These are phyloP conservation scores for Prochilodus magdalenae DNA, from an alignment of 2,113 vertebrate genomes.

Conservation along the genomic window DNA sequence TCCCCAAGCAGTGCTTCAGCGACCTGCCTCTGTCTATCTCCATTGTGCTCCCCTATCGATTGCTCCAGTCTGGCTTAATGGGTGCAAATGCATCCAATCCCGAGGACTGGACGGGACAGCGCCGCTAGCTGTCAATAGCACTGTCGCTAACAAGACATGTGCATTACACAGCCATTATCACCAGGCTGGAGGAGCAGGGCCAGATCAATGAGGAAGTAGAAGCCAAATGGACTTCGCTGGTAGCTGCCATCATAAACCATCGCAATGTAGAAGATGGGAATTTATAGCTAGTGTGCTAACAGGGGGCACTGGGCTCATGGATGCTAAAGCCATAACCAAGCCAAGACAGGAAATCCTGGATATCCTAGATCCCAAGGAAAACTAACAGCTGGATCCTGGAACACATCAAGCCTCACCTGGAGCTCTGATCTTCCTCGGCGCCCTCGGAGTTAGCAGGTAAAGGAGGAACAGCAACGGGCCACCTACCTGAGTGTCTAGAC, in stretches of 20 bases:
- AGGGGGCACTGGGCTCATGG: background rate
- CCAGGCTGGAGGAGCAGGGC: background rate
- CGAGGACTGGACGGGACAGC: constrained; percentile 2
- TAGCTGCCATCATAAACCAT: constrained; percentile 7
- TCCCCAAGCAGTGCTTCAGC: background rate
- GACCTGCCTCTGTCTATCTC: constrained; percentile 7
- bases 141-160: constrained; percentile 30
- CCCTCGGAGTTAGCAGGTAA: no score
- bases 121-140: constrained; percentile 28
- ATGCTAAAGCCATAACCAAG: background rate
- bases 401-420: no score
- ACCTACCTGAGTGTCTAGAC: constrained; percentile 88
- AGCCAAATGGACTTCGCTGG: background rate
- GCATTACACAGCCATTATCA: constrained; percentile 37
- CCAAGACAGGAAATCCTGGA: no score
- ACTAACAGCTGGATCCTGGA: no score
- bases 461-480: no score
- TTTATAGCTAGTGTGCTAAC: background rate
- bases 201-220: constrained; percentile 21
- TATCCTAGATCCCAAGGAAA: no score
- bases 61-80: constrained; percentile 35
- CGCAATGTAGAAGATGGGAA: background rate
- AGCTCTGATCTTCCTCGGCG: no score
- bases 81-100: constrained; percentile 42
- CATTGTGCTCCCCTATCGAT: constrained; percentile 47